Base-by-base conservation (phyloP, 2,113 vertebrate species). In the Ceyx melanurus region DNA sequence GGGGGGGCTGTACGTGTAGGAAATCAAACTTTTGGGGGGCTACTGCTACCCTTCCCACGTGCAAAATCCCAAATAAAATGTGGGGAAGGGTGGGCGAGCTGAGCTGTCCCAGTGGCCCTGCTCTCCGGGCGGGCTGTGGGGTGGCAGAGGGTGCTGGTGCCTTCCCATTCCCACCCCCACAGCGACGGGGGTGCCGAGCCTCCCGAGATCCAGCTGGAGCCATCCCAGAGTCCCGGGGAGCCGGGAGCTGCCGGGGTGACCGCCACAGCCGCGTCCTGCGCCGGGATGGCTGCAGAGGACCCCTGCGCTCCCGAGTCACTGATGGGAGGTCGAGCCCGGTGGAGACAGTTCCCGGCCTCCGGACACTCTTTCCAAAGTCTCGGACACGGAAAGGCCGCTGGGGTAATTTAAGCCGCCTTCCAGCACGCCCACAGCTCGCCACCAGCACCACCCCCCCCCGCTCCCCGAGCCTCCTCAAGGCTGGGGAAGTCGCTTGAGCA, bases 31-130 rank as follows among this genome's bases (percentile, higher is more conserved):
- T 91, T 88, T 33, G 51, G 68, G 37, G 90, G 75, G 15, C 15
- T 25, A 0, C n/a, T 83, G 45, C 43, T 86, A 13, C 18, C 60
- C 20, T 72, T 84, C 87, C 71, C 45, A 25, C 3, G 45, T n/a
- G 5, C 62, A 31, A 67, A 88, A n/a, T n/a, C 84, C 4, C 2
- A 7, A 64, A 31, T 0, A 1, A 16, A 10, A 0, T 26, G 29
- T 4, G 3, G 12, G 14, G 35, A 37, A 53, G 79, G 31, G 14
- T 0, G 14, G 11, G 25, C 2, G 2, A 35, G 2, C 1, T 0
- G 6, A 62, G 43, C 31, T 4, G 3, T 11, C 10, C 26, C 46
- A 0, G 3, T 8, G 3, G 13, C 50, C 43, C 28, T 18, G 31
- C 64, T 42, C 57, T 10, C 3, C 9, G 37, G 67, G 29, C 14